A percentile compares a stretch with the other conserved stretches of the same genome.
Conservation (phyloP, 2,888 invertebrate genomes). For the Drosophila phalerata region DNA sequence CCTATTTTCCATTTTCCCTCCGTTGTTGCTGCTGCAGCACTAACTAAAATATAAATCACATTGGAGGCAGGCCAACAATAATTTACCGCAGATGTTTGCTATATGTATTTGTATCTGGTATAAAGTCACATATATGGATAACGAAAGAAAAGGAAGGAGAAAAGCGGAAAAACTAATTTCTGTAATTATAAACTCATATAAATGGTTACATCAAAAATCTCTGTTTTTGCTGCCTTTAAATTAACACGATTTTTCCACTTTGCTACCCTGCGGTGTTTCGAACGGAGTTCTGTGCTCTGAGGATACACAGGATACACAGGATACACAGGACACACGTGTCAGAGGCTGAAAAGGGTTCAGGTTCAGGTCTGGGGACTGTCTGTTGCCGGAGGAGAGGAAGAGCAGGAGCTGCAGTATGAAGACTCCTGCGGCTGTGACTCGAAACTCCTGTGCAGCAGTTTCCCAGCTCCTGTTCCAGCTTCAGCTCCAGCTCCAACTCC, state of each 20-base stretch:
- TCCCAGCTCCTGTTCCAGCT: conserved; percentile 1
- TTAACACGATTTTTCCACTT: conserved; percentile 80
- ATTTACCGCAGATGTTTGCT: not conserved
- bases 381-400: conserved; percentile 4
- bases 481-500: conserved; percentile 1
- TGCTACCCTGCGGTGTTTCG: conserved; percentile 56
- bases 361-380: conserved; percentile 35
- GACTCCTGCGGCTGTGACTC: conserved; percentile 20
- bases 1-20: not conserved
- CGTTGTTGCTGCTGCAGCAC: conserved; percentile 5
- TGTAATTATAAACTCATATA: conserved; percentile 85
- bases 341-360: conserved; percentile 44
- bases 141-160: conserved; percentile 12
- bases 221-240: conserved; percentile 72
- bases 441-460: conserved; percentile 31
- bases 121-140: not conserved
- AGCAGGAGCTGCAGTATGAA: not conserved
- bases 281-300: not conserved
- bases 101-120: not conserved
- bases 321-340: conserved; percentile 47
- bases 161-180: conserved; percentile 83
- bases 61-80: conserved; percentile 31
- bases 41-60: conserved; percentile 43
- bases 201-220: conserved; percentile 76
- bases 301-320: conserved; percentile 18